Evolutionary conservation across 2,797 vertebrate genomes (phyloP), one percentile per base, ranked within the genome.

Genomic region (Chaunax sp.): DNA sequence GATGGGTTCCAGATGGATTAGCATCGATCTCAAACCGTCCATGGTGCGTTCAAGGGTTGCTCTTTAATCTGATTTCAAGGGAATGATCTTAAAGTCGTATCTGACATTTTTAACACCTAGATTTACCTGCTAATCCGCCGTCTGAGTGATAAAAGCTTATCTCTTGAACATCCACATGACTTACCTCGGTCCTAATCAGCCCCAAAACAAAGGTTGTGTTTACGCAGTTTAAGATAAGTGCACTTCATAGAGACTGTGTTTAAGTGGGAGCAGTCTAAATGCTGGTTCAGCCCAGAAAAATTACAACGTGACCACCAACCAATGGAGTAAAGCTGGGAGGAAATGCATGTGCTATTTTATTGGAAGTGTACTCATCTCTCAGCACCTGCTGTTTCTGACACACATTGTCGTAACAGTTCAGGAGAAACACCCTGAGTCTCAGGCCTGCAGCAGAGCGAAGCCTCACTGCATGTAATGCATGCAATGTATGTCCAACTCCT

Each of bases 1-100:
- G 83, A 86, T 82, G 75, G 66, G 43, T 84, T 87, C 75, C 82
- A 56, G 84, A 50, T 55, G 80, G 86, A 89, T 92, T 83, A 86
- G 59, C 56, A 26, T 70, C 68, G 58, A 85, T 83, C 73, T 75
- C 30, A 18, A 41, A 49, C 38, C 11, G 66, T 50, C 68, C 2
- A 1, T 3, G 15, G 79, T 69, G 59, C 33, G 5, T 2, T 20
- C 13, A 18, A 72, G 15, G 79, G 73, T 18, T 44, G n/a, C 77
- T 68, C 64, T 73, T 72, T 69, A 71, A 77, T 80, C 82, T 64
- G 38, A 64, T 73, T 64, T 72, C 57, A 70, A 76, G 54, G 54
- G 59, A 53, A 46, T 4, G 50, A 57, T 9, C 53, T 64, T 26
- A 19, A 67, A 69, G 40, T 41, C 44, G 2, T 25, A 22, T 3